These are phyloP conservation scores for Coreoperca whiteheadi DNA, from an alignment of 2,113 vertebrate species.

Conservation along the genomic window DNA sequence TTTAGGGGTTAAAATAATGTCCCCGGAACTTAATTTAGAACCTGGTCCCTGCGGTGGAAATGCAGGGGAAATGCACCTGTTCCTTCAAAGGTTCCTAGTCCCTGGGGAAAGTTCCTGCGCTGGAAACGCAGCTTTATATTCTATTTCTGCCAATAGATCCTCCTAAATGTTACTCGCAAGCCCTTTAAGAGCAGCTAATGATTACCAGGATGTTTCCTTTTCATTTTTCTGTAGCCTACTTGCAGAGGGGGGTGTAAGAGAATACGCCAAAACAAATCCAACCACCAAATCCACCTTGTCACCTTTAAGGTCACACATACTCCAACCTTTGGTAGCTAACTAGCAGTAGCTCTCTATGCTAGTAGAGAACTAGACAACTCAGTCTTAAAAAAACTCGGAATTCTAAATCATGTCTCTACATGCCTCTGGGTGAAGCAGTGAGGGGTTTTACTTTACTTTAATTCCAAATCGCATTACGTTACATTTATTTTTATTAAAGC, in stretches of 20 bases:
- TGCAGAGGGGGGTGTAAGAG: not conserved
- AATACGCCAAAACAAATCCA: not conserved
- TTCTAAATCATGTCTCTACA: not conserved
- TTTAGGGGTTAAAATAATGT: no score
- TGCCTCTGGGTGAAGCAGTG: not conserved
- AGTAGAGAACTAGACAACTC: not conserved
- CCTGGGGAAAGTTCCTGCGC: no score
- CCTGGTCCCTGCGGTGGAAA: no score
- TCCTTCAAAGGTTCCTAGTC: no score
- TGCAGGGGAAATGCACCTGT: no score
- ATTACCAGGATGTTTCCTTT: not conserved
- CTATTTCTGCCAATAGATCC: no score
- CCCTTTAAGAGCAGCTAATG: not conserved
- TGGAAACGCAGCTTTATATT: no score
- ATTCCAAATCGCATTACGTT: no score
- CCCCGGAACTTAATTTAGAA: no score
- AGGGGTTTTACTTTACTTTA: not conserved
- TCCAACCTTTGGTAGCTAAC: not conserved
- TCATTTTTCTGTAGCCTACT: slow-evolving; percentile 8
- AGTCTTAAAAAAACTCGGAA: not conserved
- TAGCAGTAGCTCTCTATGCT: not conserved
- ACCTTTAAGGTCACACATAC: not conserved
- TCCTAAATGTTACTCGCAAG: no score
- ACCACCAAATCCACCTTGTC: not conserved
- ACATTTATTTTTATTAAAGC: no score